Percentiles rank a stretch among this genome's conserved stretches.
These are phyloP conservation scores for Periparus ater DNA, from an alignment of 2,797 vertebrate genomes.

Conservation along the genomic window DNA sequence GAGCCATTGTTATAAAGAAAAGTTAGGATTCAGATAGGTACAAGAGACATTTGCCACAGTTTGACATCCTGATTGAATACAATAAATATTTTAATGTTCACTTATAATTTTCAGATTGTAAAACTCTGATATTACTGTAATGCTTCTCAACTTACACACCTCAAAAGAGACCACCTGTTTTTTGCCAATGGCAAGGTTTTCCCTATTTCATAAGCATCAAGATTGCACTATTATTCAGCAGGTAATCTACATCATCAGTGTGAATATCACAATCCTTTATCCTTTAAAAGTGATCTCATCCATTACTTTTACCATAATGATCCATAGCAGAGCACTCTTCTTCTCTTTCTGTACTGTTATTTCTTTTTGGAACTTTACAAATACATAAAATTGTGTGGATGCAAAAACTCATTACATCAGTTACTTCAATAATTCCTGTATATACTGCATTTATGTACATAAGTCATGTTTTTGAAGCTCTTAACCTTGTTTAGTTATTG, in stretches of 20 bases:
- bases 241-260: not conserved
- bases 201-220: not conserved
- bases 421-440: not conserved
- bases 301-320: not conserved
- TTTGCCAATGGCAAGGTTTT: not conserved
- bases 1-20: not conserved
- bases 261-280: not conserved
- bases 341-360: fast-evolving
- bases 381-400: not conserved
- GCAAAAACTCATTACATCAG: not conserved
- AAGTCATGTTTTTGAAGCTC: not conserved
- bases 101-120: not conserved
- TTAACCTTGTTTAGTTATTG: not conserved
- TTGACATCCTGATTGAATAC: not conserved
- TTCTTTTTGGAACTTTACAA: not conserved
- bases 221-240: not conserved
- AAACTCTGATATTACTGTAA: not conserved
- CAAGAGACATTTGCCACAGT: not conserved
- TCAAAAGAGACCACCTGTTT: fast-evolving
- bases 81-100: not conserved
- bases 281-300: not conserved
- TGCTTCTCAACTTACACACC: not conserved
- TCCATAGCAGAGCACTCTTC: not conserved
- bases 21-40: not conserved
- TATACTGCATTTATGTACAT: not conserved